phyloP scores from a whole-genome alignment of 2,113 vertebrate genomes.

The Mus spicilegus region DNA sequence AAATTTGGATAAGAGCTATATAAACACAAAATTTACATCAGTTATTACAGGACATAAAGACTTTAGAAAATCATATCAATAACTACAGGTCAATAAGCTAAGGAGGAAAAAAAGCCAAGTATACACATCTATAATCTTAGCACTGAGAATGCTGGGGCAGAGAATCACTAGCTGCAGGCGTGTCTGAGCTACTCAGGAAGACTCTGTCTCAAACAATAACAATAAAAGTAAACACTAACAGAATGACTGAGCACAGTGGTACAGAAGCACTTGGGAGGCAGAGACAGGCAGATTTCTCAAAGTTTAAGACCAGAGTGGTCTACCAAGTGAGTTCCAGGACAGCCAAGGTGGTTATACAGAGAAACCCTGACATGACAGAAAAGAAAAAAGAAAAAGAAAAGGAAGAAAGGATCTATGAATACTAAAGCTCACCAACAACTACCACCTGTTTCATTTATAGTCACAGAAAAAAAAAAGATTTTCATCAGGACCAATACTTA shows the following conservation, averaged over 20 bases:
- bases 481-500: not conserved
- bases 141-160: not conserved
- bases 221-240: not conserved
- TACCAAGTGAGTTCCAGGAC: not conserved
- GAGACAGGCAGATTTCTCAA: not conserved
- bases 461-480: not conserved
- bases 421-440: not conserved
- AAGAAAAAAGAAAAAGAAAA: not conserved
- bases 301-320: not conserved
- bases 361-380: not conserved
- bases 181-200: not conserved
- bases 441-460: not conserved
- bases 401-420: not conserved
- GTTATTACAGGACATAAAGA: not conserved
- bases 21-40: not conserved
- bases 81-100: not conserved
- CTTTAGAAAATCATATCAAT: not conserved
- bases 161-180: not conserved
- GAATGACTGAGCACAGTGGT: not conserved
- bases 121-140: not conserved
- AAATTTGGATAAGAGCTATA: not conserved
- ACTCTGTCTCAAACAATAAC: not conserved
- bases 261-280: not conserved
- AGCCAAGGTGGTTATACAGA: not conserved
- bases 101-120: not conserved